Percentiles rank a stretch among this genome's conserved stretches.
Evolutionary conservation across 2,888 invertebrate species (phyloP).

Genomic region (Hartigia nigra): DNA sequence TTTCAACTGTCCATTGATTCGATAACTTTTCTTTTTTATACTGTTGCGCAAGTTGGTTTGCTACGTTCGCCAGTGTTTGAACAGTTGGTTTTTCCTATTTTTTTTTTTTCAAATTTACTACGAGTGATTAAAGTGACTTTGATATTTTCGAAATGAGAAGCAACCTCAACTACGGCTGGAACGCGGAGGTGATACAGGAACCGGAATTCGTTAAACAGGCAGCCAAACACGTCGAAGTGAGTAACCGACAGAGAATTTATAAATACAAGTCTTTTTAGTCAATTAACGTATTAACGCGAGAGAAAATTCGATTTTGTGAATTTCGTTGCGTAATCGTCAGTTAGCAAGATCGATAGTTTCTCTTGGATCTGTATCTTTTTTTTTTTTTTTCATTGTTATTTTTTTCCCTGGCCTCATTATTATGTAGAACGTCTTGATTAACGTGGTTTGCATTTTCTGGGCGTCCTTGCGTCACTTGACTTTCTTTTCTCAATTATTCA

Average conservation of each 20-base stretch:
- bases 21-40: background rate
- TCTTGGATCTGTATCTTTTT: background rate
- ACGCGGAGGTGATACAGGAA: slow-evolving; percentile 44
- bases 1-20: too few relatives aligned
- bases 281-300: background rate
- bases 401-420: background rate
- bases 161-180: slow-evolving; percentile 50
- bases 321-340: background rate
- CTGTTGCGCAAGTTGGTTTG: background rate
- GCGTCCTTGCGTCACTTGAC: background rate
- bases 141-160: slow-evolving; percentile 15
- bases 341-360: background rate
- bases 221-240: slow-evolving; percentile 47
- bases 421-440: background rate
- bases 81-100: too few relatives aligned
- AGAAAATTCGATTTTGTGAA: background rate
- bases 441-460: background rate
- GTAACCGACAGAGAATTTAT: slow-evolving; percentile 31
- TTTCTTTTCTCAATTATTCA: background rate
- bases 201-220: slow-evolving; percentile 48
- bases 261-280: background rate
- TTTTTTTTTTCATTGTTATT: background rate
- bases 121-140: background rate
- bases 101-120: too few relatives aligned
- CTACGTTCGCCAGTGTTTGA: too few relatives aligned